Evolutionary conservation across 1,140 invertebrate genomes (phyloP).

Genomic region (Andricus grossulariae): DNA sequence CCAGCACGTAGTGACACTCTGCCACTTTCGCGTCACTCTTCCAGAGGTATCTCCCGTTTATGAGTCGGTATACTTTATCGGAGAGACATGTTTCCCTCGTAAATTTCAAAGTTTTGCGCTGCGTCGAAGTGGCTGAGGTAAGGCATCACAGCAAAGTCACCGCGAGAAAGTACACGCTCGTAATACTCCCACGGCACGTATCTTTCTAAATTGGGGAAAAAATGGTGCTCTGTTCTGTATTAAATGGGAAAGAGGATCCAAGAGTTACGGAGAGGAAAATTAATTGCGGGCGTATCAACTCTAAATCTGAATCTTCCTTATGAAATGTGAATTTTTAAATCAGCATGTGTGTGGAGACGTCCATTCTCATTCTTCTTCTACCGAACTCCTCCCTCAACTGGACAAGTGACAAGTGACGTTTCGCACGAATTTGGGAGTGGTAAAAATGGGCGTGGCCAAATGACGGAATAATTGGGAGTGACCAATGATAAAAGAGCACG

Average conservation of each 20-base stretch:
- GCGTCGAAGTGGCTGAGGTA: slow-evolving; percentile 49
- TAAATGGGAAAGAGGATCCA: neutral
- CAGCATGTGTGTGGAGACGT: no score
- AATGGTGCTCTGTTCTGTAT: neutral
- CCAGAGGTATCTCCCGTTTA: slow-evolving; percentile 66
- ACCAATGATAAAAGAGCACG: no score
- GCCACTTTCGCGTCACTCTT: slow-evolving; percentile 48
- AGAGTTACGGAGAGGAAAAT: neutral
- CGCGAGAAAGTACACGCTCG: slow-evolving; percentile 47
- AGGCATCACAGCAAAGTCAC: slow-evolving; percentile 51
- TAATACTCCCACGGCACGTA: slow-evolving; percentile 61
- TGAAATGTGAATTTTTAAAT: neutral
- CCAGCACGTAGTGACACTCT: slow-evolving; percentile 27
- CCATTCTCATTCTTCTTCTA: no score
- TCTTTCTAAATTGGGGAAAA: slow-evolving; percentile 54
- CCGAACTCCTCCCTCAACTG: no score
- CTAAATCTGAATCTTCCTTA: neutral
- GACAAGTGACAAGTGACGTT: no score
- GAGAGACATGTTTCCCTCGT: slow-evolving; percentile 66
- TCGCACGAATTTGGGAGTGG: no score
- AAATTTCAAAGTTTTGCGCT: slow-evolving; percentile 63
- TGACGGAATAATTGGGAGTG: no score
- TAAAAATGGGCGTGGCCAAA: no score
- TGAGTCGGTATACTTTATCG: slow-evolving; percentile 67
- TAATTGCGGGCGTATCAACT: neutral